Evolutionary conservation across 2,888 invertebrate genomes (phyloP).

Genomic region (Mycogona germanica): DNA sequence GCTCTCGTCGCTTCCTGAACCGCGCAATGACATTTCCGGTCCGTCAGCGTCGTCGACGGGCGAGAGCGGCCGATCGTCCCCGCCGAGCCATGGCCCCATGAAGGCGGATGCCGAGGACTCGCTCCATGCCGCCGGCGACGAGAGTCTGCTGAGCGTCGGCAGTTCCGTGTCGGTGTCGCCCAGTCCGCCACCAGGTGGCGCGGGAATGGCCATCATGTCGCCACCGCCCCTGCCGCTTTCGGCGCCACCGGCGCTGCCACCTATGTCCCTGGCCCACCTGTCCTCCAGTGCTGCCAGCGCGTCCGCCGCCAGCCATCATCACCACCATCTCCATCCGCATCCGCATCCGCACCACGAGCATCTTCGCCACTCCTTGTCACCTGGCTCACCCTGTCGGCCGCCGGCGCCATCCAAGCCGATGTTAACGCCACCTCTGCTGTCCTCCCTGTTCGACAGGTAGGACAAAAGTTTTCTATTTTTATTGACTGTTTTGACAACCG

Average conservation of each 20-base stretch:
- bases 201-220: background rate
- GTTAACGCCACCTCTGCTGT: slow-evolving; percentile 10
- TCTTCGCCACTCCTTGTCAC: background rate
- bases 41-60: slow-evolving; percentile 4
- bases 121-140: background rate
- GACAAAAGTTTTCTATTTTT: too few species aligned
- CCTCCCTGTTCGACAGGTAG: slow-evolving; percentile 15
- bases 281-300: too few species aligned
- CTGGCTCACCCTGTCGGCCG: background rate
- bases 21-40: too few species aligned
- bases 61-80: background rate
- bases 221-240: background rate
- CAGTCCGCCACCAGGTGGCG: background rate
- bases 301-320: too few species aligned
- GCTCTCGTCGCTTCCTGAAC: background rate
- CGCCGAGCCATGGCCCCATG: background rate
- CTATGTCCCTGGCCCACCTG: too few species aligned
- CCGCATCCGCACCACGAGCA: background rate
- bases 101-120: background rate
- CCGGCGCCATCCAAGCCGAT: slow-evolving; percentile 6
- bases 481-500: too few species aligned
- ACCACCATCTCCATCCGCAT: background rate
- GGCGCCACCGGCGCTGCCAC: background rate
- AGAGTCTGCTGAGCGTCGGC: slow-evolving; percentile 4
- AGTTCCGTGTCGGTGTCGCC: slow-evolving; percentile 9